phyloP scores from a whole-genome alignment of 2,888 invertebrate species.

The Myopa testacea region DNA sequence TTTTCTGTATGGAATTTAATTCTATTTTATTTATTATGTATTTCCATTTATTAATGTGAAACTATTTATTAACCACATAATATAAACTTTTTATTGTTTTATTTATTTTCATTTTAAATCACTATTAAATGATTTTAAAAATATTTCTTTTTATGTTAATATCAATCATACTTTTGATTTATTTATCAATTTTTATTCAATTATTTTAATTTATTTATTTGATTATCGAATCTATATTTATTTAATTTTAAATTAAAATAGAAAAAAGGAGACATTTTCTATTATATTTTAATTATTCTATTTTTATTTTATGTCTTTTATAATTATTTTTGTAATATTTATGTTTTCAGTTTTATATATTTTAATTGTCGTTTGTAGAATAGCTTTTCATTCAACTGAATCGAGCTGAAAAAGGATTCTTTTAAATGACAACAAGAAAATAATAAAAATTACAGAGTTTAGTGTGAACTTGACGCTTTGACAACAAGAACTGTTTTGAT shows the following conservation, averaged over 20 bases:
- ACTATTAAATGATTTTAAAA: neutral
- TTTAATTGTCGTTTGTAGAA: neutral
- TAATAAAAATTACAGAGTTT: neutral
- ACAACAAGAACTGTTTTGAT: neutral
- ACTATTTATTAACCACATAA: neutral
- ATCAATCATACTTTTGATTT: neutral
- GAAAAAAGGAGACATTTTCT: too few relatives aligned
- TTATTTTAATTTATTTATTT: neutral
- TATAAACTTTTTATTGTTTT: neutral
- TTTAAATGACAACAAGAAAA: neutral
- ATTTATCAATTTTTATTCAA: neutral
- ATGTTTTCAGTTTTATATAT: neutral
- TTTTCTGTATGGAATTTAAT: neutral
- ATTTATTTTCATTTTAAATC: neutral
- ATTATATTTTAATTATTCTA: neutral
- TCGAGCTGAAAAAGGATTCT: neutral
- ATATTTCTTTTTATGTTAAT: neutral
- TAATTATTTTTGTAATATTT: neutral
- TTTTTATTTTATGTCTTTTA: neutral
- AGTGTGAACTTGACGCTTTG: slow-evolving; percentile 25
- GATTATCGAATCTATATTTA: neutral
- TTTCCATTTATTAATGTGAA: neutral
- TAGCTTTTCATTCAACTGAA: too few relatives aligned
- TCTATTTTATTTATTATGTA: neutral
- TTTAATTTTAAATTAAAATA: neutral